Evolutionary conservation across 2,797 vertebrate genomes (phyloP), one percentile per base, ranked within the genome.

Genomic region (Miichthys miiuy): DNA sequence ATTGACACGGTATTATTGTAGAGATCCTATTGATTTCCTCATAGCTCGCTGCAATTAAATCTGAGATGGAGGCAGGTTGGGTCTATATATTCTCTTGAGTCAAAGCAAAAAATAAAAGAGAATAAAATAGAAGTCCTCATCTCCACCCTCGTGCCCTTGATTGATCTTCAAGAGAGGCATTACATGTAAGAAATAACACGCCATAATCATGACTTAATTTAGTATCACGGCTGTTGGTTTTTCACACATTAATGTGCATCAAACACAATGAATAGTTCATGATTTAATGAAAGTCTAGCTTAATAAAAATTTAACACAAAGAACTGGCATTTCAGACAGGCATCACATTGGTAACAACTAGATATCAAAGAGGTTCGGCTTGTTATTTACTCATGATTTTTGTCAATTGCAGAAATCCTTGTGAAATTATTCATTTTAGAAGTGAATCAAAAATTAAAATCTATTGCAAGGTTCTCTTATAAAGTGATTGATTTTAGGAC

Each of bases 351-450:
- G 11, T 71, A 71, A 44, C 54, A 65, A 30, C 27, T 54, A 50
- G 13, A 60, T 38, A 62, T 68, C 42, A 58, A 52, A 56, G 71
- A 72, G 34, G 34, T 12, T 75, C 23, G 5, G 56, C 64, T 68
- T 3, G 0, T 38, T 56, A 78, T 77, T 61, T 20, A 42, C 47
- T 77, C 25, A 10, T 21, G 8, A 75, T 77, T 71, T 70, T 11
- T 46, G 50, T 77, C 77, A 46, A 56, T 68, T 34, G 30, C 44
- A 79, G 69, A 72, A 79, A 78, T 85, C 72, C 75, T 88, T 54
- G 79, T 47, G 47, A 64, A 77, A 83, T 79, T 42, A 79, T 82
- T 82, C 0, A 80, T 82, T 25, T 21, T 3, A 71, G 62, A 77
- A 77, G 30, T 47, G 38, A 25, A 80, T 76, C 9, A 65, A 78